These are phyloP conservation scores for Takifugu ocellatus DNA, from an alignment of 2,797 vertebrate species.

Conservation along the genomic window DNA sequence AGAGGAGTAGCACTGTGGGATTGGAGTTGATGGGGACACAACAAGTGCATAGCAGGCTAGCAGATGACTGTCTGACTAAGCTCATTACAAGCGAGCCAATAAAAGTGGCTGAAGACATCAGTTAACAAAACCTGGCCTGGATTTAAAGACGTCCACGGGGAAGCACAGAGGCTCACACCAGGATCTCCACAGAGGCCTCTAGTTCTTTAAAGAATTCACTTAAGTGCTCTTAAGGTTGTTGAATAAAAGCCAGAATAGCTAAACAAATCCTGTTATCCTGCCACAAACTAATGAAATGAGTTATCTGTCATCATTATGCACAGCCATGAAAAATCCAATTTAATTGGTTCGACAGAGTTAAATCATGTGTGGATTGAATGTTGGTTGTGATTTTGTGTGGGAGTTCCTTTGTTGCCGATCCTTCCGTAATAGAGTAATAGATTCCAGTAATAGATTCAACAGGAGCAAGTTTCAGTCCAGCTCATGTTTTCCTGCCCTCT, in stretches of 20 bases:
- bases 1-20: neutral
- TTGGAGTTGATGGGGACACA: conserved; percentile 9
- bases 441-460: neutral
- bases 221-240: neutral
- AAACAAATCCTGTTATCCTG: no score
- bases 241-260: no score
- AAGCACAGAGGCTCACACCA: neutral
- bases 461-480: conserved; percentile 47
- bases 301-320: no score
- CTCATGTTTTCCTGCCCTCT: conserved; percentile 59
- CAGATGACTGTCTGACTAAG: conserved; percentile 56
- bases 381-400: no score
- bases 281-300: no score
- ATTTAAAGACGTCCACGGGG: conserved; percentile 27
- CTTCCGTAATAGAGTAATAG: neutral
- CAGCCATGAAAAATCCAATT: no score
- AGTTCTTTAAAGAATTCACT: neutral
- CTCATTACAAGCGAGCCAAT: conserved; percentile 51
- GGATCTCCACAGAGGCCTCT: neutral
- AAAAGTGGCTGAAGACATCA: conserved; percentile 56
- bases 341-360: no score
- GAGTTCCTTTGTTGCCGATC: no score
- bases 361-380: no score
- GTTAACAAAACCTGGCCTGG: conserved; percentile 58
- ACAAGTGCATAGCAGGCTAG: conserved; percentile 28